Evolutionary conservation across 2,113 vertebrate species (phyloP).

Genomic region (Microtus montanus): DNA sequence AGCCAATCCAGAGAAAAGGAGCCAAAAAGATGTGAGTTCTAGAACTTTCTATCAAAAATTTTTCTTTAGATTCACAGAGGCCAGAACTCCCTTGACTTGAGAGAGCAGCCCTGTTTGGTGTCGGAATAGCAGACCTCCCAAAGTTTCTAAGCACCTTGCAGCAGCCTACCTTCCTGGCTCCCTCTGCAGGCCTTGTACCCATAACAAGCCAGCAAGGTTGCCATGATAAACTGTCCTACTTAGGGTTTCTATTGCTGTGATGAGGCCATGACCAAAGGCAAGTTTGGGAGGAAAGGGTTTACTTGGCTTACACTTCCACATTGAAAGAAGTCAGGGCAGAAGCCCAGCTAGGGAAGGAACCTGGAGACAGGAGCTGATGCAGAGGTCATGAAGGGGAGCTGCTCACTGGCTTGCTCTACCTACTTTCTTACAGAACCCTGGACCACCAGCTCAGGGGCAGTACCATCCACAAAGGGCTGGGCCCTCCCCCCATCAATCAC

Average conservation of each 20-base stretch:
- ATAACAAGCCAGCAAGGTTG: not conserved
- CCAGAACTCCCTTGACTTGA: too few species aligned
- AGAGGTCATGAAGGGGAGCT: not conserved
- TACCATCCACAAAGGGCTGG: not conserved
- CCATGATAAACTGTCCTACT: not conserved
- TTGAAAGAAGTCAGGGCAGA: not conserved
- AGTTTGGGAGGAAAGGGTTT: not conserved
- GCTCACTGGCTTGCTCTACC: too few species aligned
- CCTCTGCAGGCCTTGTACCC: not conserved
- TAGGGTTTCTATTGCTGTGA: not conserved
- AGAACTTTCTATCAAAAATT: not conserved
- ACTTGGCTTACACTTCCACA: not conserved
- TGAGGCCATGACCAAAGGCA: not conserved
- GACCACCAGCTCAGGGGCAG: not conserved
- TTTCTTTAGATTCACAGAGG: not conserved
- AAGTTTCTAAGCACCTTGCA: not conserved
- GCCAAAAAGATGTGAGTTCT: not conserved
- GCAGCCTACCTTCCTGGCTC: too few species aligned
- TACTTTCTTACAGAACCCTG: not conserved
- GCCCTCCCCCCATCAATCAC: not conserved
- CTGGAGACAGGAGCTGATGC: not conserved
- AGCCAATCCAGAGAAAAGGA: not conserved
- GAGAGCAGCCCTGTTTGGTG: not conserved
- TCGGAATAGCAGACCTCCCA: not conserved
- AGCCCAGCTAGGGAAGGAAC: not conserved